phyloP scores from a whole-genome alignment of 2,888 invertebrate species.

The Octonoba sinensis region DNA sequence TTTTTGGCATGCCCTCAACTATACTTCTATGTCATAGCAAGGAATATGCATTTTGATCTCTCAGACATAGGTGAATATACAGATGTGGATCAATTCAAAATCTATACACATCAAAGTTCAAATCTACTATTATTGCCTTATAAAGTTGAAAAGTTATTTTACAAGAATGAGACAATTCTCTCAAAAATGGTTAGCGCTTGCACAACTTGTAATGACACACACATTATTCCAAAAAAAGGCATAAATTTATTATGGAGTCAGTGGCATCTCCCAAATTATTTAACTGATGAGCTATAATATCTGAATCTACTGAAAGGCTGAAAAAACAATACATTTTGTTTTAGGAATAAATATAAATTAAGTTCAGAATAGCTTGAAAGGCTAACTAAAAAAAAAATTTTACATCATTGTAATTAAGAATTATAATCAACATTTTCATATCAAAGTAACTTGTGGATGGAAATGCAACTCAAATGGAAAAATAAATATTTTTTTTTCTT shows the following conservation, averaged over 20 bases:
- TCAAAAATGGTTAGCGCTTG: slow-evolving; percentile 8
- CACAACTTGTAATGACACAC: background rate
- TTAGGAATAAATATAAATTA: too few species aligned
- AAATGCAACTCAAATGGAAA: background rate
- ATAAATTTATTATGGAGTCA: background rate
- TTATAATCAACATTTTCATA: background rate
- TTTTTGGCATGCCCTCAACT: too few species aligned
- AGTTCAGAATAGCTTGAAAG: too few species aligned
- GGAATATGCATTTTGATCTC: too few species aligned
- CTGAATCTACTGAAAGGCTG: background rate
- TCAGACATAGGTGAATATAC: too few species aligned
- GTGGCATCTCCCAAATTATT: background rate
- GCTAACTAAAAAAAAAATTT: too few species aligned
- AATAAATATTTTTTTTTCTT: background rate
- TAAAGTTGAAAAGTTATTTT: slow-evolving; percentile 24
- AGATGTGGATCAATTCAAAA: background rate
- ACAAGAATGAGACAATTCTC: slow-evolving; percentile 9
- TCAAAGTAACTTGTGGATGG: background rate
- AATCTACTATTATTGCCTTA: slow-evolving; percentile 48
- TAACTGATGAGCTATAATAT: background rate
- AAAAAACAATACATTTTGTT: background rate
- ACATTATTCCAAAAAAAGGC: background rate
- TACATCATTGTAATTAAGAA: background rate
- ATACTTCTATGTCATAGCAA: too few species aligned
- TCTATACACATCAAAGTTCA: slow-evolving; percentile 27